These are phyloP conservation scores for Nesogale talazaci DNA, from an alignment of 2,113 vertebrate species.

Conservation along the genomic window DNA sequence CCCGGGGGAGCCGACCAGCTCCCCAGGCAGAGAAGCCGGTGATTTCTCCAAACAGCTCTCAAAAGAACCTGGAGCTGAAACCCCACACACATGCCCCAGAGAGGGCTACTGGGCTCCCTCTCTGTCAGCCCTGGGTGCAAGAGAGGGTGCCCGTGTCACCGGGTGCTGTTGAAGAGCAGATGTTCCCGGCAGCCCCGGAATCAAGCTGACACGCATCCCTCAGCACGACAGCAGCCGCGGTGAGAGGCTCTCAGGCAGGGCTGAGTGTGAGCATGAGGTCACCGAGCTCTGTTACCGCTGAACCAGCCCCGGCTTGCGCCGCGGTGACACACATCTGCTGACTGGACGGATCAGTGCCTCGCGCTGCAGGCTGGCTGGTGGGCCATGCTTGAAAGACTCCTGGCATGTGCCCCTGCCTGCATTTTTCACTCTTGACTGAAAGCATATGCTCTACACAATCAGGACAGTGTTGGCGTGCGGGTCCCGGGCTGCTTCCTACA, in stretches of 20 bases:
- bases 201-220: constrained; percentile 78
- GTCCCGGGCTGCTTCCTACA: constrained; percentile 93
- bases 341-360: constrained; percentile 90
- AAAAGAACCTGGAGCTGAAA: not conserved
- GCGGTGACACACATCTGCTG: constrained; percentile 97
- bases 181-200: not conserved
- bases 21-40: not conserved
- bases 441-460: constrained; percentile 97
- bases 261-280: constrained; percentile 91
- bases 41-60: not conserved
- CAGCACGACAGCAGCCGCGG: constrained; percentile 81
- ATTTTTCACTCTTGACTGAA: constrained; percentile 98
- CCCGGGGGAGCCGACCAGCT: not conserved
- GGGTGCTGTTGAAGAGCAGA: not conserved
- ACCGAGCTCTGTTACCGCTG: constrained; percentile 89
- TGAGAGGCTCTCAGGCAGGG: constrained; percentile 83
- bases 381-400: constrained; percentile 97
- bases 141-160: not conserved
- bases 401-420: constrained; percentile 96
- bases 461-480: constrained; percentile 94
- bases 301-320: constrained; percentile 96
- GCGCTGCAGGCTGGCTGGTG: constrained; percentile 93
- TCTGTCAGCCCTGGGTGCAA: constrained; percentile 2
- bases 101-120: not conserved
- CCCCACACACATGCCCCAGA: too few relatives aligned